phyloP scores from a whole-genome alignment of 2,113 vertebrate genomes.

The Apteryx owenii region DNA sequence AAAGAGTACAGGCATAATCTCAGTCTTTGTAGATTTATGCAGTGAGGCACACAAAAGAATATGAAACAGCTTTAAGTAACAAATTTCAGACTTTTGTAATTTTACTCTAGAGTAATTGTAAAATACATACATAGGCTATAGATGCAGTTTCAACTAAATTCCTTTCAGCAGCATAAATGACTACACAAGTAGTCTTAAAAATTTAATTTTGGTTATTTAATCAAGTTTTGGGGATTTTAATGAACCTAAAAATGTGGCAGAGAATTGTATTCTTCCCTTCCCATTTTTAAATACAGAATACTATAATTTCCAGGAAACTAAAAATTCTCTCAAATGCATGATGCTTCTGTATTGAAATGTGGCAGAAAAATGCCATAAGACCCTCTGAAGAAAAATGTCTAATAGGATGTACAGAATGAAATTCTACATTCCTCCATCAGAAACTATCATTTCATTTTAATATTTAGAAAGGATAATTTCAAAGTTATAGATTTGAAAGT shows the following conservation, averaged over 20 bases:
- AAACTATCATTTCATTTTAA: neutral
- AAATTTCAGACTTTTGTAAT: constrained; percentile 1
- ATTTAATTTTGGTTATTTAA: constrained; percentile 27
- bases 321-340: neutral
- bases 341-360: neutral
- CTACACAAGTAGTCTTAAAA: neutral
- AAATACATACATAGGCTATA: neutral
- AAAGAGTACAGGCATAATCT: constrained; percentile 24
- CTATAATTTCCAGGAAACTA: neutral
- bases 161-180: constrained; percentile 12
- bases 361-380: neutral
- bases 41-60: constrained; percentile 23
- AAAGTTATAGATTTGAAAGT: neutral
- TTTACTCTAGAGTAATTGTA: neutral
- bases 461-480: neutral
- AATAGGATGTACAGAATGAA: neutral
- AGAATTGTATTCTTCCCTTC: neutral
- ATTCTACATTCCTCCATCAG: neutral
- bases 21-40: constrained; percentile 12
- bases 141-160: constrained; percentile 11
- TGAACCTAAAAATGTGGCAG: neutral
- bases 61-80: constrained; percentile 12
- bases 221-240: constrained; percentile 13
- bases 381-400: neutral
- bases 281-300: neutral